Evolutionary conservation across 2,888 invertebrate genomes (phyloP).

Genomic region (Thelaira solivaga): DNA sequence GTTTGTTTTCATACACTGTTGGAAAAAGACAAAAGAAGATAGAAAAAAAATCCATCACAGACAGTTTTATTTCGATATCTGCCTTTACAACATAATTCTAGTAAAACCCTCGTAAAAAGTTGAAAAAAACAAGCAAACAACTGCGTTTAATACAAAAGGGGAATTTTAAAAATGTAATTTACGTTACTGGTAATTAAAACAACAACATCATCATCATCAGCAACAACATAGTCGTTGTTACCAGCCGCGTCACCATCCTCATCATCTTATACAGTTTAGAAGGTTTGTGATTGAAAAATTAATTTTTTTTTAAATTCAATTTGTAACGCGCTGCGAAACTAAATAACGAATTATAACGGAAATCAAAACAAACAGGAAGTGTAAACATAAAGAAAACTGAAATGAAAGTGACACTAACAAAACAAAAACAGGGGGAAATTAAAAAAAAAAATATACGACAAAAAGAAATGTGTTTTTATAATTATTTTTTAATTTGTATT

Average conservation of each 20-base stretch:
- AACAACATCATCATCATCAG: slow-evolving; percentile 30
- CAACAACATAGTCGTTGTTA: not conserved
- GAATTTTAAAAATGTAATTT: slow-evolving; percentile 4
- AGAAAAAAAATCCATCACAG: too few species aligned
- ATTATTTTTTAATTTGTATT: slow-evolving; percentile 34
- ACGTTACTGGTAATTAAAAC: slow-evolving; percentile 48
- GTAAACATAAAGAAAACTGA: slow-evolving; percentile 7
- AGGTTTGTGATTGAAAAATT: slow-evolving; percentile 52
- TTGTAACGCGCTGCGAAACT: slow-evolving; percentile 29
- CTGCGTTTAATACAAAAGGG: not conserved
- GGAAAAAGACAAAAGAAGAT: too few species aligned
- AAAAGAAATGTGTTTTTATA: not conserved
- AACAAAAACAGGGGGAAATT: not conserved
- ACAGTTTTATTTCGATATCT: too few species aligned
- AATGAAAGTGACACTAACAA: slow-evolving; percentile 6
- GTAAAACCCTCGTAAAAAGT: not conserved
- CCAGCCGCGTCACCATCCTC: not conserved
- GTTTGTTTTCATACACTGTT: too few species aligned
- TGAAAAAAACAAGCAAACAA: not conserved
- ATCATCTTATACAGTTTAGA: not conserved
- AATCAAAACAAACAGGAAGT: slow-evolving; percentile 37
- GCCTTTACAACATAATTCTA: too few species aligned
- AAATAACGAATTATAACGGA: not conserved
- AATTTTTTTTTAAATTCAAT: slow-evolving; percentile 53
- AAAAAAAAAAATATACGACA: not conserved